phyloP scores from a whole-genome alignment of 2,797 vertebrate species.

The Podarcis siculus region DNA sequence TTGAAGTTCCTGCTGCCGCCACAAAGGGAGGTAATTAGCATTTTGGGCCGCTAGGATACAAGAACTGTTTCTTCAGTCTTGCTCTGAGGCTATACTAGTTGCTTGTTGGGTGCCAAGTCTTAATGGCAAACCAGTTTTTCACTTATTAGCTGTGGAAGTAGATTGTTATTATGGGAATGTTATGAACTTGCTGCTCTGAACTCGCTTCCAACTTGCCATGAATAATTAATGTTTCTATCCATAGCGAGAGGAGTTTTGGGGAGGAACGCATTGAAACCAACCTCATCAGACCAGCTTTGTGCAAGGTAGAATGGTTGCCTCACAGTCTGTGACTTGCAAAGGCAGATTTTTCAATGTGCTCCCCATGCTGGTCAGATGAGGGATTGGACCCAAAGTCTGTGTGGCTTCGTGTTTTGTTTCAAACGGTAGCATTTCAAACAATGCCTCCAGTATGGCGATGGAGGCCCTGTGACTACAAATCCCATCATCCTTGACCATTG shows the following conservation, averaged over 20 bases:
- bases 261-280: too few relatives aligned
- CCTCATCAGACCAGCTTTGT: neutral
- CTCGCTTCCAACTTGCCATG: neutral
- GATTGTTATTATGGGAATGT: slow-evolving; percentile 8
- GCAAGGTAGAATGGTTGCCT: neutral
- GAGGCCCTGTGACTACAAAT: too few relatives aligned
- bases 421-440: too few relatives aligned
- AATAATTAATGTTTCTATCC: neutral
- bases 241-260: too few relatives aligned
- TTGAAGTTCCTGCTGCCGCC: too few relatives aligned
- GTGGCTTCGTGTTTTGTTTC: too few relatives aligned
- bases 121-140: neutral
- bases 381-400: too few relatives aligned
- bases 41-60: neutral
- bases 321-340: neutral
- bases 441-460: too few relatives aligned
- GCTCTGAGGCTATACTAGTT: fast-evolving
- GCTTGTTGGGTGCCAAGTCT: neutral
- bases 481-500: too few relatives aligned
- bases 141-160: neutral
- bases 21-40: slow-evolving; percentile 44
- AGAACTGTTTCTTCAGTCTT: neutral
- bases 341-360: too few relatives aligned
- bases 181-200: slow-evolving; percentile 49
- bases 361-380: too few relatives aligned